Conservation (phyloP, 2,113 vertebrate species). For the Pituophis catenifer region DNA sequence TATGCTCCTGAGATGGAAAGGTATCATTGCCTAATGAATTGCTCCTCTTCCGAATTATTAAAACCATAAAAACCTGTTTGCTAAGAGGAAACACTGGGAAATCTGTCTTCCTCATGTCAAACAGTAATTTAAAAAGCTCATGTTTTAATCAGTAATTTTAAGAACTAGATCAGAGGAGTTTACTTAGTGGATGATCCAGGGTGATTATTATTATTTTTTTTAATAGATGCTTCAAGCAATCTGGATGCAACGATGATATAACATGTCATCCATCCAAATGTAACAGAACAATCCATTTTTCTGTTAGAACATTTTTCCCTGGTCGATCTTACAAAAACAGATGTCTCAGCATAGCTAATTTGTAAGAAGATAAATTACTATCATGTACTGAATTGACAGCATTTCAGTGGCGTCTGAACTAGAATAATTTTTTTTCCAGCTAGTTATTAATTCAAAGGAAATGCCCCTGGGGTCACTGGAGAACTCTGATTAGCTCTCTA, state of each 20-base stretch:
- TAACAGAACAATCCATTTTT: background rate
- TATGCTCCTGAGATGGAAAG: background rate
- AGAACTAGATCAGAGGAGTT: background rate
- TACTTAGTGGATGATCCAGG: background rate
- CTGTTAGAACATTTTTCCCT: background rate
- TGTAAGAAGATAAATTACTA: background rate
- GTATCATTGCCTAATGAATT: background rate
- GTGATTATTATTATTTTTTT: background rate
- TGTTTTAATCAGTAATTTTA: background rate
- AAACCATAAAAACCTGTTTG: background rate
- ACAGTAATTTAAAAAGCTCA: background rate
- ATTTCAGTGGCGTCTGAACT: background rate
- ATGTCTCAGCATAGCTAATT: background rate
- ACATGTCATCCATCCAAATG: background rate
- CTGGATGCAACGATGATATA: background rate
- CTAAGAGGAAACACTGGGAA: background rate
- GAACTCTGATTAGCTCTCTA: background rate
- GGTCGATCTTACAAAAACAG: background rate
- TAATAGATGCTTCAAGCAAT: background rate
- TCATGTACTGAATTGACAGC: background rate
- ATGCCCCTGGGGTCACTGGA: background rate
- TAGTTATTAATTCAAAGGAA: background rate
- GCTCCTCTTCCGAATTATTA: background rate
- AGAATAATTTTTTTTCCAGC: background rate
- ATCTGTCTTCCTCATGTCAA: background rate